phyloP scores from a whole-genome alignment of 35 echinoderm and acorn worm genomes.

The Strongylocentrotus purpuratus region DNA sequence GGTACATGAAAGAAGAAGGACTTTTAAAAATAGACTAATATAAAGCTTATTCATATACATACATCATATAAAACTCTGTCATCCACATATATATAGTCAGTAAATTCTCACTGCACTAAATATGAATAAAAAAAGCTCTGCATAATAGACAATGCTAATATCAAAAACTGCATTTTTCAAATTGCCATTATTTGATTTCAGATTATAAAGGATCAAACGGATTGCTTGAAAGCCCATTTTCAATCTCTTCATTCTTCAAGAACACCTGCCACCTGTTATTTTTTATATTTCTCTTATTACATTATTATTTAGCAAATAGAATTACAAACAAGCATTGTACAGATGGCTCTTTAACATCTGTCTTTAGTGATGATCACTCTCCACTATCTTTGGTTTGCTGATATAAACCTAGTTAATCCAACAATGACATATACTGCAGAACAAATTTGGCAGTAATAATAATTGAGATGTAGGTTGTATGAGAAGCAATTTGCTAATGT shows the following conservation, averaged over 20 bases:
- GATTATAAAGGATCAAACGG: not conserved
- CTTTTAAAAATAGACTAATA: not conserved
- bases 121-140: conserved; percentile 1
- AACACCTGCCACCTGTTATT: too few species aligned
- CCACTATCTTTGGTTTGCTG: not conserved
- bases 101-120: conserved; percentile 1
- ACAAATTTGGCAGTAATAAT: not conserved
- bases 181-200: not conserved
- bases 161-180: not conserved
- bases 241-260: not conserved
- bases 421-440: not conserved
- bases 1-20: not conserved
- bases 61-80: not conserved
- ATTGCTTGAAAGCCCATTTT: not conserved
- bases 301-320: too few species aligned
- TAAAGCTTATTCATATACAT: not conserved
- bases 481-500: not conserved
- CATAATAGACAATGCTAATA: not conserved
- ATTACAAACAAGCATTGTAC: too few species aligned
- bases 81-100: conserved; percentile 4
- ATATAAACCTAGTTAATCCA: not conserved
- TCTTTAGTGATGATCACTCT: too few species aligned
- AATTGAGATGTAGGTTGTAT: not conserved
- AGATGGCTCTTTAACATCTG: too few species aligned
- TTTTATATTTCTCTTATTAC: too few species aligned